Evolutionary conservation across 2,797 vertebrate species (phyloP).

Genomic region (Hylomyscus alleni): DNA sequence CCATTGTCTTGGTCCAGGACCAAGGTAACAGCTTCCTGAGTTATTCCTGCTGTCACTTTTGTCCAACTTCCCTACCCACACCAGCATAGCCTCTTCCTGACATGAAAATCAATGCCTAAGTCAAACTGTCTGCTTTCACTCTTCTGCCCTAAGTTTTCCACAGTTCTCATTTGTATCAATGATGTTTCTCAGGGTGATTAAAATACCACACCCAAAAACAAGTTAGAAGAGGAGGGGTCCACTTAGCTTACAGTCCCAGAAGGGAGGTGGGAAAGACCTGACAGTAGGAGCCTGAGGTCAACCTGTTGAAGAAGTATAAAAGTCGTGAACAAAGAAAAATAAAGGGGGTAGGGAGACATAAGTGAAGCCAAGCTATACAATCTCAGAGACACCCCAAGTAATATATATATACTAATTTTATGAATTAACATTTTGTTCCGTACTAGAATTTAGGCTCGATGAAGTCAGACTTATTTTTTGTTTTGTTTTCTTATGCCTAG

Average conservation of each 20-base stretch:
- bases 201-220: background rate
- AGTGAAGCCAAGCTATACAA: no score
- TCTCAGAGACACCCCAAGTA: background rate
- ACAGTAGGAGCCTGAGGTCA: background rate
- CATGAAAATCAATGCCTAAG: background rate
- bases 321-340: background rate
- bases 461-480: background rate
- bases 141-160: background rate
- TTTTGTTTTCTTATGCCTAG: background rate
- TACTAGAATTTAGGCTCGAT: conserved; percentile 12
- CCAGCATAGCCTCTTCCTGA: background rate
- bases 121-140: background rate
- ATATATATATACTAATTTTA: background rate
- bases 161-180: background rate
- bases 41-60: background rate
- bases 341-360: background rate
- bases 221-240: background rate
- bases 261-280: background rate
- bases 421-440: background rate
- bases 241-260: background rate
- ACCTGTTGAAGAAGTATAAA: no score
- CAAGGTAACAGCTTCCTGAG: background rate
- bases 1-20: background rate
- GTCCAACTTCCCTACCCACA: no score
- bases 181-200: background rate